These are phyloP conservation scores for Holacanthella duospinosa DNA, from an alignment of 2,888 invertebrate species.

Conservation along the genomic window DNA sequence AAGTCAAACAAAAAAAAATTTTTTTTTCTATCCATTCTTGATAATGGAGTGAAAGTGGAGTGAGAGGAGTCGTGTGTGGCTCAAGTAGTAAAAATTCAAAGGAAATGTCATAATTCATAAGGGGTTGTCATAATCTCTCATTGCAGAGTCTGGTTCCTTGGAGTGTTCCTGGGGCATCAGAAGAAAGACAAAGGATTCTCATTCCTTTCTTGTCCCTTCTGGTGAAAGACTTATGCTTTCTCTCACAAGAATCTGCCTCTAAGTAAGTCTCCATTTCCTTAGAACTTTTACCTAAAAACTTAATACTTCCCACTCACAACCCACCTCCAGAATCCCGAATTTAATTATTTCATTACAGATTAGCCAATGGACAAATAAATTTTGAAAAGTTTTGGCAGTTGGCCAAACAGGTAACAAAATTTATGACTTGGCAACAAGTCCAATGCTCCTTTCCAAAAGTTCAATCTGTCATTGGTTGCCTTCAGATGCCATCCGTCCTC, in stretches of 20 bases:
- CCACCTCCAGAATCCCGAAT: not conserved
- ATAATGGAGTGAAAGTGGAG: too few species aligned
- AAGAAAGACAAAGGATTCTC: slow-evolving; percentile 67
- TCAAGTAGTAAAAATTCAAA: too few species aligned
- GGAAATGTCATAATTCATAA: not conserved
- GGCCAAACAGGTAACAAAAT: slow-evolving; percentile 78
- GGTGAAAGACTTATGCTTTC: slow-evolving; percentile 76
- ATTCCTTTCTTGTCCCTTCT: slow-evolving; percentile 83
- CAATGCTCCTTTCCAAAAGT: slow-evolving; percentile 66
- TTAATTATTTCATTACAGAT: slow-evolving; percentile 43
- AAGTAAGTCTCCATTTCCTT: slow-evolving; percentile 47
- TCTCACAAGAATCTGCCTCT: slow-evolving; percentile 74
- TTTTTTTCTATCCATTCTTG: too few species aligned
- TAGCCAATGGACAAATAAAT: slow-evolving; percentile 81
- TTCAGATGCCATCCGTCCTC: slow-evolving; percentile 73
- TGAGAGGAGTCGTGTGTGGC: too few species aligned
- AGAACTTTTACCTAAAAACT: not conserved
- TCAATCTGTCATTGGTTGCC: slow-evolving; percentile 56
- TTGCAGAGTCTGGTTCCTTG: not conserved
- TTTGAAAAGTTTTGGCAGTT: slow-evolving; percentile 90
- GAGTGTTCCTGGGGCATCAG: slow-evolving; percentile 43
- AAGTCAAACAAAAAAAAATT: too few species aligned
- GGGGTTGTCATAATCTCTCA: not conserved
- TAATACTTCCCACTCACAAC: too few species aligned
- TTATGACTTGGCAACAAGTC: slow-evolving; percentile 76